Conservation (phyloP, 2,113 vertebrate genomes). For the Sylvia atricapilla region DNA sequence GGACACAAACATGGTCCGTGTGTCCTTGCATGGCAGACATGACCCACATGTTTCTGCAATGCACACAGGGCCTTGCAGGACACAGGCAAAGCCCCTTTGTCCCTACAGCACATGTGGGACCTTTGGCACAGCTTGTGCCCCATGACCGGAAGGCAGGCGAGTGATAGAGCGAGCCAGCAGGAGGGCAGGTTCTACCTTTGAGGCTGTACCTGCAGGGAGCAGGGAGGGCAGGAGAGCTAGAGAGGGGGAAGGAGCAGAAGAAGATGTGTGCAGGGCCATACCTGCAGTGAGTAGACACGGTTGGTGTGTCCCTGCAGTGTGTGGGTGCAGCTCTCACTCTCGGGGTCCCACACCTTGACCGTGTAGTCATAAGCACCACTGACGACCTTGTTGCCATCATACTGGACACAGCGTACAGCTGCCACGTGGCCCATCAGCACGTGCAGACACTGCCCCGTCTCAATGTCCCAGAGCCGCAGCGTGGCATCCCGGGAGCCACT, state of each 20-base stretch:
- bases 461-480: conserved; percentile 67
- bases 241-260: too few relatives aligned
- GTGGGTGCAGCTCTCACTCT: conserved; percentile 70
- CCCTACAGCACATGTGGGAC: background rate
- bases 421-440: conserved; percentile 70
- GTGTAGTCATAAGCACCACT: conserved; percentile 70
- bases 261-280: fast-evolving
- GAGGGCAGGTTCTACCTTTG: background rate
- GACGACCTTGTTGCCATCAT: conserved; percentile 58
- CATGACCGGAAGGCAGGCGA: background rate
- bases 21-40: background rate
- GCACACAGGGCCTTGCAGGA: background rate
- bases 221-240: background rate
- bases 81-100: too few relatives aligned
- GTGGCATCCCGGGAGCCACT: conserved; percentile 65
- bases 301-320: conserved; percentile 70
- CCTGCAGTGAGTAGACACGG: conserved; percentile 68
- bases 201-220: background rate
- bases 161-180: fast-evolving
- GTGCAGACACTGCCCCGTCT: conserved; percentile 64
- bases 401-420: conserved; percentile 67
- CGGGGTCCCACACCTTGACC: conserved; percentile 69
- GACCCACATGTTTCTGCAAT: too few relatives aligned
- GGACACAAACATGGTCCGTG: background rate
- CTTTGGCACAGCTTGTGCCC: background rate